phyloP scores from a whole-genome alignment of 2,797 vertebrate species.

The Phaenicophaeus curvirostris region DNA sequence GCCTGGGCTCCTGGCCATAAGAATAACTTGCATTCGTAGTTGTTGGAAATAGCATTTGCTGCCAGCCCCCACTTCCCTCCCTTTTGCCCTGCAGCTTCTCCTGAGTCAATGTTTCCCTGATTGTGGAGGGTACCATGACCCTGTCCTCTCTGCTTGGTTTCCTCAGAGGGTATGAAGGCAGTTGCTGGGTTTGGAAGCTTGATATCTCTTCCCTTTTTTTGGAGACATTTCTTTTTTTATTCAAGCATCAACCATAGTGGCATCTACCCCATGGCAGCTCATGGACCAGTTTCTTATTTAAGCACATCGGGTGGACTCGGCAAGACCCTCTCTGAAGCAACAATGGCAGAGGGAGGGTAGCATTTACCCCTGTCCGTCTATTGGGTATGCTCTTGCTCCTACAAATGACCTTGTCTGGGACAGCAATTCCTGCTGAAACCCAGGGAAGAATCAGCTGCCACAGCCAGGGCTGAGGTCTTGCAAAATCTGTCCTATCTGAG shows the following conservation, averaged over 20 bases:
- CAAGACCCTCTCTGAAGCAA: too few relatives aligned
- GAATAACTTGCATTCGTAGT: not conserved
- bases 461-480: not conserved
- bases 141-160: not conserved
- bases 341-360: not conserved
- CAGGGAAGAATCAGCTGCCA: not conserved
- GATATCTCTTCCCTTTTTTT: not conserved
- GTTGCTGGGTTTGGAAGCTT: not conserved
- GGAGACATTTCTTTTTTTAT: not conserved
- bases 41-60: not conserved
- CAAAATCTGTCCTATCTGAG: not conserved
- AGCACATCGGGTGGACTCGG: too few relatives aligned
- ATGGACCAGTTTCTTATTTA: not conserved
- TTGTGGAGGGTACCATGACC: not conserved
- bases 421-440: not conserved
- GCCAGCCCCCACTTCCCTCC: not conserved
- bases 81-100: not conserved
- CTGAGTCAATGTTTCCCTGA: fast-evolving
- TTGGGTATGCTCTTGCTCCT: not conserved
- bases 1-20: not conserved
- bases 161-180: not conserved
- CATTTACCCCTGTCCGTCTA: not conserved
- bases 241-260: not conserved
- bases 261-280: not conserved
- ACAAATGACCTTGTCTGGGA: not conserved